Base-by-base conservation (phyloP, 1,140 invertebrate species). In the Fopius arisanus region DNA sequence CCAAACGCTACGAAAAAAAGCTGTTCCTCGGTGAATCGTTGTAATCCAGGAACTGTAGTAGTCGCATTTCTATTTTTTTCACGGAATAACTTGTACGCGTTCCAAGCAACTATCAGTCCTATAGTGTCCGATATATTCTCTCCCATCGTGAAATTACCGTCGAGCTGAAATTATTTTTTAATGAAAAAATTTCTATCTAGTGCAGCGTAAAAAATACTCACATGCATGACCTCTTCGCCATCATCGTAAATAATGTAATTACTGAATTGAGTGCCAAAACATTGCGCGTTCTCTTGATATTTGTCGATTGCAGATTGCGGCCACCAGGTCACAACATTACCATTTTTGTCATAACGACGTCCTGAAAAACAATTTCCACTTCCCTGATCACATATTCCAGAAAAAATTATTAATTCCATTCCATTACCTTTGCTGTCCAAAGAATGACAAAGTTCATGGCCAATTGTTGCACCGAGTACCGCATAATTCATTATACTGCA, bases 251-350 rank as follows among this genome's bases (percentile, higher is more conserved):
- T 82, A 10, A 84, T 88, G 78, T 88, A 93, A 66, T 89, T 89
- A 62, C 87, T 86, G 81, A 92, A 93, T 79, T 93, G 92, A 26
- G 91, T 84, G 26, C 92, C 88, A 69, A 93, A 92, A 80, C 92
- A 93, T 76, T 90, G 82, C 3, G 91, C 86, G 70, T 89, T 87
- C 7, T 89, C 79, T 40, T 90, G 84, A 78, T 93, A 93, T 5
- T 85, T 87, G 33, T 85, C 74, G 19, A 89, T 89, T 2, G 91
- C 92, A 9, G 83, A 81, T 74, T 90, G 87, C 48, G 89, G 86
- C 92, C 92, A 94, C 92, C 92, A 93, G 43, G 91, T 87, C 28
- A 87, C 78, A 62, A 91, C 82, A 79, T 92, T 92, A 2, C 92
- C 92, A 33, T 89, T 77, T 77, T 91, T 91, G 78, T 93, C 91